Percentiles rank a stretch among this genome's conserved stretches.
phyloP scores from a whole-genome alignment of 2,888 invertebrate genomes.

The Acanthococcus lagerstroemiae region DNA sequence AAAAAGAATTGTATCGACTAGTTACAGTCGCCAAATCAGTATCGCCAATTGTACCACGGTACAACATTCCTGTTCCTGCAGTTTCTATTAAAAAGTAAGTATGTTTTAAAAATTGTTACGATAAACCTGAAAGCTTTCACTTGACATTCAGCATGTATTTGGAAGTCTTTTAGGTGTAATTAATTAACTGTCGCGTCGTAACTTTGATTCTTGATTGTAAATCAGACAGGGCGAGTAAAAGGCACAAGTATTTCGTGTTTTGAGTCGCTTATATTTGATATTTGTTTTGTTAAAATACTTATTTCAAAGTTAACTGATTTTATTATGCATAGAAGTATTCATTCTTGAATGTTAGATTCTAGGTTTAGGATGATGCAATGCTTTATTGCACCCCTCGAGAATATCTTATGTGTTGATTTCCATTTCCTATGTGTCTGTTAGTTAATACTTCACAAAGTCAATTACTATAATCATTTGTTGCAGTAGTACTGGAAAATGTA shows the following conservation, averaged over 20 bases:
- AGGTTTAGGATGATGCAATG: too few species aligned
- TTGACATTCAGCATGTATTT: neutral
- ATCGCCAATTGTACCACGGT: constrained; percentile 6
- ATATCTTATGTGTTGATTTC: neutral
- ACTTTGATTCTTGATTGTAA: too few species aligned
- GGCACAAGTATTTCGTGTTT: too few species aligned
- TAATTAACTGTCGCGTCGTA: neutral
- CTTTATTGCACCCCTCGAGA: too few species aligned
- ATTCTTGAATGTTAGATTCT: too few species aligned
- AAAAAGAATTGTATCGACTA: constrained; percentile 54
- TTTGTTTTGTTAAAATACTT: too few species aligned
- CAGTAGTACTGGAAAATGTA: neutral
- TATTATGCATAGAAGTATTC: too few species aligned
- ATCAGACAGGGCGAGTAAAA: too few species aligned
- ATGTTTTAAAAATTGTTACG: too few species aligned
- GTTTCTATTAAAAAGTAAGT: constrained; percentile 1
- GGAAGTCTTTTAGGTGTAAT: neutral
- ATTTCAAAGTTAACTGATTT: too few species aligned
- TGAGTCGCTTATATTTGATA: too few species aligned
- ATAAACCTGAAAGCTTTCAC: too few species aligned
- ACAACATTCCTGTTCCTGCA: neutral
- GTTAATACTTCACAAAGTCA: neutral
- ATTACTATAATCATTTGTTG: neutral
- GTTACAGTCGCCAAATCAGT: constrained; percentile 49
- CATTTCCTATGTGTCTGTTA: neutral